phyloP scores from a whole-genome alignment of 2,113 vertebrate species.

The Gambusia holbrooki region DNA sequence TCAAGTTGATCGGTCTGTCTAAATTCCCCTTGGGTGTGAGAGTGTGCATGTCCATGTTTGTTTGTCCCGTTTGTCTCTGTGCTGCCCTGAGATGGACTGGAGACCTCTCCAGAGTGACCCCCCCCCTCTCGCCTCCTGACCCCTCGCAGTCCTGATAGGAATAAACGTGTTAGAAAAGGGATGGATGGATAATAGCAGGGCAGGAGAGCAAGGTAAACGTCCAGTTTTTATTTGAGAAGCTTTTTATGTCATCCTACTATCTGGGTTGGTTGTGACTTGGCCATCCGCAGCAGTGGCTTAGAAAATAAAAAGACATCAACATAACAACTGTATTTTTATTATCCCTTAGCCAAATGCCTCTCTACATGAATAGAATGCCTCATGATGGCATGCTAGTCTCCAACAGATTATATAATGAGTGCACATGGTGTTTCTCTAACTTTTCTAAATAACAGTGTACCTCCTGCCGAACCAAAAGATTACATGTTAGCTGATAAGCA shows the following conservation, averaged over 20 bases:
- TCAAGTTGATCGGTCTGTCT: too few relatives aligned
- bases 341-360: conserved; percentile 28
- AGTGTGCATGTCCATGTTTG: too few relatives aligned
- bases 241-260: not conserved
- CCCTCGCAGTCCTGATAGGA: too few relatives aligned
- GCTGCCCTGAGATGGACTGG: too few relatives aligned
- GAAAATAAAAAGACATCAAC: conserved; percentile 19
- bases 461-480: not conserved
- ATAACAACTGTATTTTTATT: conserved; percentile 25
- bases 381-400: conserved; percentile 13
- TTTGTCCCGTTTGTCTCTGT: too few relatives aligned
- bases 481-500: conserved; percentile 20
- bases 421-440: not conserved
- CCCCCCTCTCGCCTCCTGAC: too few relatives aligned
- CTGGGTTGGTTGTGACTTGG: conserved; percentile 28
- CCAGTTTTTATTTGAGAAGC: not conserved
- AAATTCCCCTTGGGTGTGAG: too few relatives aligned
- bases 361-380: conserved; percentile 26
- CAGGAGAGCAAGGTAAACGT: not conserved
- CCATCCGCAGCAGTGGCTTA: conserved; percentile 41
- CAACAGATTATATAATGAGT: not conserved
- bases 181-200: too few relatives aligned
- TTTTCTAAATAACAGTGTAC: conserved; percentile 28
- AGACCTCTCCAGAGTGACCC: too few relatives aligned
- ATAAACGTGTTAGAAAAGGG: too few relatives aligned